Evolutionary conservation across 2,797 vertebrate species (phyloP).

Genomic region (Lithobates sylvaticus): DNA sequence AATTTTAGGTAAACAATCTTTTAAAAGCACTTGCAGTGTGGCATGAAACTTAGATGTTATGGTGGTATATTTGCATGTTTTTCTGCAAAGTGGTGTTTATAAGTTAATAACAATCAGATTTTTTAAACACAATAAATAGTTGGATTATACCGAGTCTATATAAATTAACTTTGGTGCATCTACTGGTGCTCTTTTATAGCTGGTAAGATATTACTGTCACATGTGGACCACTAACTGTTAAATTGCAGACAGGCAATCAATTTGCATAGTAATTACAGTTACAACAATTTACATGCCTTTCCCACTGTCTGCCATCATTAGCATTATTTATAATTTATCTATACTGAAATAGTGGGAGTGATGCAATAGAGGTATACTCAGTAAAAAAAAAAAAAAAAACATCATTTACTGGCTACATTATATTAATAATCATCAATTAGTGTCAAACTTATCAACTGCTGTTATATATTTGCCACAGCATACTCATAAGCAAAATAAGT

Average conservation of each 20-base stretch:
- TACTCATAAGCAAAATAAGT: not conserved
- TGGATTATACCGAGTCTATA: conserved; percentile 6
- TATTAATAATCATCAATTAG: not conserved
- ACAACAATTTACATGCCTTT: conserved; percentile 37
- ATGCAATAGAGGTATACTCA: not conserved
- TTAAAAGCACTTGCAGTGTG: not conserved
- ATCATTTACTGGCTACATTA: conserved; percentile 6
- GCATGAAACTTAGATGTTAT: not conserved
- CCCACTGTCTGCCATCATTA: conserved; percentile 29
- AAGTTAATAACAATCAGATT: not conserved
- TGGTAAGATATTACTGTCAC: conserved; percentile 17
- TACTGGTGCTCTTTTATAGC: conserved; percentile 6
- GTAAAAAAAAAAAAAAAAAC: not conserved
- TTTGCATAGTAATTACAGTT: conserved; percentile 37
- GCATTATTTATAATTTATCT: not conserved
- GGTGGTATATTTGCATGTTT: not conserved
- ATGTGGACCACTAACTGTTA: conserved; percentile 29
- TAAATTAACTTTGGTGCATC: conserved; percentile 14
- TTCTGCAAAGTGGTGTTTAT: not conserved
- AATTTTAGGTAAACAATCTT: not conserved
- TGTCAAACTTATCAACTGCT: not conserved
- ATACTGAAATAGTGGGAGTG: conserved; percentile 11
- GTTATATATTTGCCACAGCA: not conserved
- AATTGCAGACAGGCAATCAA: not conserved
- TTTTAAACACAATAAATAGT: not conserved